A percentile compares a stretch with the other conserved stretches of the same genome.
These are phyloP conservation scores for Paelopatides confundens DNA, from an alignment of 53 echinoderm and acorn worm species.

Conservation along the genomic window DNA sequence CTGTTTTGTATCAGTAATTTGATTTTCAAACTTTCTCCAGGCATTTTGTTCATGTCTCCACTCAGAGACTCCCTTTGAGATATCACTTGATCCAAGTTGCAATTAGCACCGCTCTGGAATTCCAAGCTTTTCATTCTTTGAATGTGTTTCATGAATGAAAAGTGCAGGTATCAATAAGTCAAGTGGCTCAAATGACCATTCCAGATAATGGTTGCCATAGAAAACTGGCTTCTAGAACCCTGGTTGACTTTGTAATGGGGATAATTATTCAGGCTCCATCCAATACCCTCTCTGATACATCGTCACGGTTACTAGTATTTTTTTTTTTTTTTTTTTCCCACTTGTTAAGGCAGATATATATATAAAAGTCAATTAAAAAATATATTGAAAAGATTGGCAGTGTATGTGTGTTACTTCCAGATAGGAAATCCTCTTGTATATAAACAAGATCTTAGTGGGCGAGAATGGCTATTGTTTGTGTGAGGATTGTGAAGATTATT, in stretches of 20 bases:
- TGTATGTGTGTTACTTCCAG: not conserved
- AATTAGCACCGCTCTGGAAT: conserved; percentile 41
- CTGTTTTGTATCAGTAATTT: too few species aligned
- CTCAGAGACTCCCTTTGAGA: not conserved
- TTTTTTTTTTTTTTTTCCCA: not conserved
- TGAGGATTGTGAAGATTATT: not conserved
- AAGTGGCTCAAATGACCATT: conserved; percentile 28
- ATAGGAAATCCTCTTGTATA: not conserved
- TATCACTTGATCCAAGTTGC: conserved; percentile 19
- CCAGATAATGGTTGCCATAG: conserved; percentile 24
- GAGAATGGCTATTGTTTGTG: conserved; percentile 5
- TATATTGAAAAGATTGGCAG: not conserved
- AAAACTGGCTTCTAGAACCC: not conserved
- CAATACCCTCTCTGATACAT: not conserved
- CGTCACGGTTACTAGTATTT: not conserved
- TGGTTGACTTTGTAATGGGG: conserved; percentile 19
- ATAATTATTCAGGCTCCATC: conserved; percentile 29
- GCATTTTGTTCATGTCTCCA: not conserved
- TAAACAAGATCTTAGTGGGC: not conserved
- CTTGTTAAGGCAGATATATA: not conserved
- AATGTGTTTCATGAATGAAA: conserved; percentile 10
- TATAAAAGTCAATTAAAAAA: not conserved
- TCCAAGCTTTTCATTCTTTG: conserved; percentile 30
- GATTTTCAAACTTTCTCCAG: not conserved
- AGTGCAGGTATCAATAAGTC: conserved; percentile 23